These are phyloP conservation scores for Catharus fuscescens DNA, from an alignment of 2,113 vertebrate genomes.

Conservation along the genomic window DNA sequence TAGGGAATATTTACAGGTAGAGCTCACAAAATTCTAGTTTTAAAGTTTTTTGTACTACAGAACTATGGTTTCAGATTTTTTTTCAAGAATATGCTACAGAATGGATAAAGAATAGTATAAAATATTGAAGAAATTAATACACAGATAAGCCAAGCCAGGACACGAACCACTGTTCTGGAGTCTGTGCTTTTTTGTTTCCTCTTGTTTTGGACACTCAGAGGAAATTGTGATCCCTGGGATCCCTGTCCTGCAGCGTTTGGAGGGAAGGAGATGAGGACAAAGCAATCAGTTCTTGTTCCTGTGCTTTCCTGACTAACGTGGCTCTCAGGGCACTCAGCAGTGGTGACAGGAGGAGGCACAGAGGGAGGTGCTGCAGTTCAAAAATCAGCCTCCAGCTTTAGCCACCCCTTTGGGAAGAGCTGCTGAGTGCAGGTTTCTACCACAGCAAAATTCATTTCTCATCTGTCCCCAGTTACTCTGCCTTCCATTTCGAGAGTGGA, in stretches of 20 bases:
- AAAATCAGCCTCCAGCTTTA: neutral
- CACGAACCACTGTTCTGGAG: accelerated
- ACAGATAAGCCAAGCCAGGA: neutral
- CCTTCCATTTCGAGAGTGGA: neutral
- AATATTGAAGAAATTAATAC: neutral
- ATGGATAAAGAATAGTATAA: neutral
- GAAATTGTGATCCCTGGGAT: neutral
- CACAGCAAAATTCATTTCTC: neutral
- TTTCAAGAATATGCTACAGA: neutral
- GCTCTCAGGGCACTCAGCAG: neutral
- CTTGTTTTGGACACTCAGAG: neutral
- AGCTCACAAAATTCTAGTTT: neutral
- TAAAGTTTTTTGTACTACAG: neutral
- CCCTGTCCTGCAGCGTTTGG: neutral
- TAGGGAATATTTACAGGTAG: neutral
- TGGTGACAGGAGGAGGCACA: neutral
- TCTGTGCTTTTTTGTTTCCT: neutral
- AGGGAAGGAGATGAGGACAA: neutral
- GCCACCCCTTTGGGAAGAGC: neutral
- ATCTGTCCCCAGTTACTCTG: neutral
- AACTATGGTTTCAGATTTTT: neutral
- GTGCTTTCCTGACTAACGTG: neutral
- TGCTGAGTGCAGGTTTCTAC: neutral
- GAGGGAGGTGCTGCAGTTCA: neutral
- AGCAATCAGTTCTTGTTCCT: neutral